Base-by-base conservation (phyloP, 2,113 vertebrate genomes). In the Microtus pennsylvanicus region DNA sequence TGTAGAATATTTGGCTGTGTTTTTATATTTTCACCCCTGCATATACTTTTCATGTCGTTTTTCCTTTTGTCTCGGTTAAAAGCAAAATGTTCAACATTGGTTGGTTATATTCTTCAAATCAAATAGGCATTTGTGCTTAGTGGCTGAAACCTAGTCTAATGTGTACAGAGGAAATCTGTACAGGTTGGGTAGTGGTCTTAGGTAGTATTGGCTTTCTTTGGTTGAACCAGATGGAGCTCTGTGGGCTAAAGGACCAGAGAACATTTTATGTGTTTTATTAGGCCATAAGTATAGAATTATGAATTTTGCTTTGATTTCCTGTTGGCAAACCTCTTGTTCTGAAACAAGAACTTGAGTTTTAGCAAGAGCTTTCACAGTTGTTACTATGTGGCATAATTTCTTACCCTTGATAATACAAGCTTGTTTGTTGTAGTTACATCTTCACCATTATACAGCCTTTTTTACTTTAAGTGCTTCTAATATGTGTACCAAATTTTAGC, bases 341-440 rank as follows among this genome's bases (percentile, higher is more conserved):
- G 35, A 94, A 88, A 83, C 69, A 47, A 94, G 22, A 87, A 24
- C 58, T 9, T 89, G 83, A 80, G 91, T 87, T 95, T 87, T 89
- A 91, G 58, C 86, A 30, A 28, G n/a, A 61, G 92, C 5, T 86
- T 89, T 24, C 69, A 89, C 42, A 89, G 67, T 77, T 22, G 58
- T 94, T 89, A 87, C 55, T 91, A 72, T 38, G 3, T 35, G 4
- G 5, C 86, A 87, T 90, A 86, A 80, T 1, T 69, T 30, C 42
- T 88, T 82, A 35, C 30, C 13, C 1, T 87, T 80, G 30, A 1
- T 50, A 42, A 92, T 75, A 9, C 38, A 55, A 52, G 55, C 0
- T 38, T 61, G 30, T 70, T 91, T n/a, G 10, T 19, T 14, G 7
- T 82, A 8, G 67, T 94, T 87, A 30, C 2, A 4, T 61, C 26